These are phyloP conservation scores for Pyrrhosoma nymphula DNA, from an alignment of 2,888 invertebrate genomes.

Conservation along the genomic window DNA sequence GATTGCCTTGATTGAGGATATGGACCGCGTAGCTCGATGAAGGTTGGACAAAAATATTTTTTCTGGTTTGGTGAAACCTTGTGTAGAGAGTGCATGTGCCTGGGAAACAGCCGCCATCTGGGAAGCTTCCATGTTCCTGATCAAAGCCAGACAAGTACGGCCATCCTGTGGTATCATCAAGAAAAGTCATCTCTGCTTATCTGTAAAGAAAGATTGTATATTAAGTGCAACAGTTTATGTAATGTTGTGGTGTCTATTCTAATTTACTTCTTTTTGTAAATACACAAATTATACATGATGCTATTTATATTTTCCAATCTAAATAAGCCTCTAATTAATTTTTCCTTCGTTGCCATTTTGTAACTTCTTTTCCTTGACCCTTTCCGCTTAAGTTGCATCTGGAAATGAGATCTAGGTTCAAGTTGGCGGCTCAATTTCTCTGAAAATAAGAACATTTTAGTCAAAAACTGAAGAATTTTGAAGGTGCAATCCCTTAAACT, in stretches of 20 bases:
- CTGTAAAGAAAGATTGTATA: not conserved
- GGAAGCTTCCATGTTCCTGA: not conserved
- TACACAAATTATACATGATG: constrained; percentile 4
- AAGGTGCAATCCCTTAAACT: no score
- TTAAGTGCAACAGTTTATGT: not conserved
- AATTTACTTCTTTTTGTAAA: not conserved
- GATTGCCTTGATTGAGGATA: constrained; percentile 85
- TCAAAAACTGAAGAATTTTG: no score
- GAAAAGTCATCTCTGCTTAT: not conserved
- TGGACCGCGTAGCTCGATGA: constrained; percentile 73
- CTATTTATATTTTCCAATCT: not conserved
- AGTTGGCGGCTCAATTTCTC: no score
- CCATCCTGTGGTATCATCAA: not conserved
- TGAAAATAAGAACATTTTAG: no score
- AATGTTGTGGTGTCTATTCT: not conserved
- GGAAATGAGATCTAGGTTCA: no score
- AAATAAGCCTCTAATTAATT: not conserved
- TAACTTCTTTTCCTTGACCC: not conserved
- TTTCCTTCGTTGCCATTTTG: not conserved
- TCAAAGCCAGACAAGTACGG: not conserved
- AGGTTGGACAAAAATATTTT: not conserved
- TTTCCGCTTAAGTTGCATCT: no score
- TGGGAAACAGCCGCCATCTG: not conserved
- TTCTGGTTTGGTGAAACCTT: no score
- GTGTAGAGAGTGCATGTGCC: not conserved